Conservation (phyloP, 2,797 vertebrate genomes). For the Gorsachius magnificus region DNA sequence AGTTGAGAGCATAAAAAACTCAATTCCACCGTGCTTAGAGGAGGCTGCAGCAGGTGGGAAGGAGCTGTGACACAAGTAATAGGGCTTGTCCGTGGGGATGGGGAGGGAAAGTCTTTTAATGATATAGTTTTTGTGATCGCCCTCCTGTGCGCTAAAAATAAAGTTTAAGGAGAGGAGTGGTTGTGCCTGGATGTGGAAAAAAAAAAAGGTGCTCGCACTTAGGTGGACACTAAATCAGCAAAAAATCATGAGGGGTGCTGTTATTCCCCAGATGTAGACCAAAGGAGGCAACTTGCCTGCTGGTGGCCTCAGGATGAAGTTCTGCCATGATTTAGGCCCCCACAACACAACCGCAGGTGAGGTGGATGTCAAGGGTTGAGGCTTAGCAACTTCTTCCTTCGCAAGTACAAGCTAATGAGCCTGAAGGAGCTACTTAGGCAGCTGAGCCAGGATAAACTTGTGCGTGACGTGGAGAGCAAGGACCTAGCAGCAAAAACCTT, state of each 20-base stretch:
- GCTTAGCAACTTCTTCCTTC: background rate
- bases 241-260: background rate
- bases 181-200: background rate
- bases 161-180: background rate
- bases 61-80: background rate
- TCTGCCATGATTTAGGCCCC: background rate
- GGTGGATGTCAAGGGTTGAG: background rate
- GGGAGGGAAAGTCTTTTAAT: background rate
- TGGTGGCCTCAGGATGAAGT: background rate
- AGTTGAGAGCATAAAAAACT: background rate
- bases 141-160: background rate
- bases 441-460: background rate
- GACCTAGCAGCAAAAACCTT: background rate
- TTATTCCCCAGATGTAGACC: background rate
- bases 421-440: background rate
- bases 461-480: rapidly evolving
- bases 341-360: rapidly evolving
- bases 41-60: background rate
- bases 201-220: background rate
- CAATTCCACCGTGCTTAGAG: rapidly evolving
- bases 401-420: rapidly evolving
- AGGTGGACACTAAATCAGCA: background rate
- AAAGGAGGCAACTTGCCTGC: background rate
- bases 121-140: rapidly evolving
- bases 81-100: background rate